Percentiles rank a stretch among this genome's conserved stretches.
These are phyloP conservation scores for Thelaira solivaga DNA, from an alignment of 2,888 invertebrate species.

Conservation along the genomic window DNA sequence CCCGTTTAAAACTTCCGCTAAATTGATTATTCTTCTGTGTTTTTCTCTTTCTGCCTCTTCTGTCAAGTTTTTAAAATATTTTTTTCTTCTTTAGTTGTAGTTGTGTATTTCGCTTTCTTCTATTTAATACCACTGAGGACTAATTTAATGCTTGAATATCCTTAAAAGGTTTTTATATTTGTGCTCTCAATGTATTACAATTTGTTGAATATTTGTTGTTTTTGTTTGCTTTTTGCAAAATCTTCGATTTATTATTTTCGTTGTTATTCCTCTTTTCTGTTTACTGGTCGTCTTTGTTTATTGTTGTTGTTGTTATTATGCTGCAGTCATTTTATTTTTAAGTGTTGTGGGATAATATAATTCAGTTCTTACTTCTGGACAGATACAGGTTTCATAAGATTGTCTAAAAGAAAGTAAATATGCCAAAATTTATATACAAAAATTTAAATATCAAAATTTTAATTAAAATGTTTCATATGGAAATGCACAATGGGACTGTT, in stretches of 20 bases:
- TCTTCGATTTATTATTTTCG: constrained; percentile 13
- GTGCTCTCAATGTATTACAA: constrained; percentile 20
- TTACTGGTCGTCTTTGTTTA: constrained; percentile 9
- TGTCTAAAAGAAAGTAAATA: constrained; percentile 65
- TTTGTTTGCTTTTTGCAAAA: background rate
- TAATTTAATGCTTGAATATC: constrained; percentile 50
- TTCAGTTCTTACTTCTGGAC: constrained; percentile 64
- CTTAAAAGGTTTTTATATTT: constrained; percentile 34
- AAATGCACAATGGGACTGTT: background rate
- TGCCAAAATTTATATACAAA: background rate
- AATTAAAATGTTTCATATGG: background rate
- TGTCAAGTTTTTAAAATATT: background rate
- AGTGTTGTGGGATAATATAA: constrained; percentile 49
- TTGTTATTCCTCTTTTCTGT: constrained; percentile 3
- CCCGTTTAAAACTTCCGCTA: constrained; percentile 46
- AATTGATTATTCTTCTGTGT: constrained; percentile 31
- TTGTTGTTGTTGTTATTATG: constrained; percentile 23
- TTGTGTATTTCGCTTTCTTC: constrained; percentile 4
- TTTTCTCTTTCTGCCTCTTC: background rate
- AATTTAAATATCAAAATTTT: background rate
- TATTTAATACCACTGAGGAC: background rate
- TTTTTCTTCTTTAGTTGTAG: background rate
- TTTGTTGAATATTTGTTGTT: constrained; percentile 33
- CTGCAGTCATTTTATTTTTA: constrained; percentile 23
- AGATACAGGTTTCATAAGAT: constrained; percentile 68